phyloP scores from a whole-genome alignment of 2,888 invertebrate genomes.

The Syrista parreyssii region DNA sequence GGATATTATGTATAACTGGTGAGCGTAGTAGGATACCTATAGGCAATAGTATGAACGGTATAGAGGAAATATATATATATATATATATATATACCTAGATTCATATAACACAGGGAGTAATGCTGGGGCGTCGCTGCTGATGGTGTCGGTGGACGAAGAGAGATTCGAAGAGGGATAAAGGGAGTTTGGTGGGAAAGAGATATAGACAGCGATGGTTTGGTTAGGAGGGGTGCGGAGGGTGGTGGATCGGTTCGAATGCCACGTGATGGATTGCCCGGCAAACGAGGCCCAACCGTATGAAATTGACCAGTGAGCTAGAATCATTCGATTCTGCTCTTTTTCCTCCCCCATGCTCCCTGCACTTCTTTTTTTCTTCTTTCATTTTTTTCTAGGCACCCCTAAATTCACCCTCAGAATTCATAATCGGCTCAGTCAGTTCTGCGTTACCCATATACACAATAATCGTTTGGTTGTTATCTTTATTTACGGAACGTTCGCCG shows the following conservation, averaged over 20 bases:
- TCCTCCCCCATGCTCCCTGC: neutral
- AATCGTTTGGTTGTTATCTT: neutral
- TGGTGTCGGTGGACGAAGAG: neutral
- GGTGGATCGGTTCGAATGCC: constrained; percentile 13
- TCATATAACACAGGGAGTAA: neutral
- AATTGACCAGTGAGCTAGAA: constrained; percentile 53
- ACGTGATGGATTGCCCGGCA: constrained; percentile 47
- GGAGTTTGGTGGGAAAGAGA: neutral
- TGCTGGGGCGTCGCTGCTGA: neutral
- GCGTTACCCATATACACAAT: neutral
- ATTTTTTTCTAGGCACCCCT: neutral
- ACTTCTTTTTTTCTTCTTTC: constrained; percentile 9
- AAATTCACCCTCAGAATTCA: neutral
- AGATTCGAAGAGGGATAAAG: neutral
- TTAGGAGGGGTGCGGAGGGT: neutral
- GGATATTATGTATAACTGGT: constrained; percentile 11
- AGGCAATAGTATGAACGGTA: constrained; percentile 4
- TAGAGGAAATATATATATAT: neutral
- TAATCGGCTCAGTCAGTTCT: neutral
- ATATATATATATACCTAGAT: neutral
- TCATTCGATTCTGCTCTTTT: constrained; percentile 44
- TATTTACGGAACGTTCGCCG: neutral
- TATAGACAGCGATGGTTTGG: neutral
- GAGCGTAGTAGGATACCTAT: neutral
- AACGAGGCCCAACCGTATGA: constrained; percentile 43